Conservation (phyloP, 1,140 invertebrate genomes). For the Eumeta japonica region DNA sequence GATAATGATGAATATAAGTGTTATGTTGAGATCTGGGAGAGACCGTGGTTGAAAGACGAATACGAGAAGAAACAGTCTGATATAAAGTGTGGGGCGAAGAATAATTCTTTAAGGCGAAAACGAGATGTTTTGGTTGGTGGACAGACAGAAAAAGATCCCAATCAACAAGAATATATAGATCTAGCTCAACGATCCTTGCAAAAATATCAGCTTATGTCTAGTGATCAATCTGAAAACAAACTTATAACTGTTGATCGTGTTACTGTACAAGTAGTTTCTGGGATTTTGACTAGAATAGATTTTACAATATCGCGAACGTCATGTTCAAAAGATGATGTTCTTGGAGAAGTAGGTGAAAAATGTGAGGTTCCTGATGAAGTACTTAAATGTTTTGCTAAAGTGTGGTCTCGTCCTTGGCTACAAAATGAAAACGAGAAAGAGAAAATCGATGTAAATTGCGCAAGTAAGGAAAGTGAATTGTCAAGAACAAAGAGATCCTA, state of each 20-base stretch:
- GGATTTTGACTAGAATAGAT: slow-evolving; percentile 11
- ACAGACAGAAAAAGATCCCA: slow-evolving; percentile 13
- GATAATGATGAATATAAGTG: too few relatives aligned
- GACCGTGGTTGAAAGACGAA: slow-evolving; percentile 58
- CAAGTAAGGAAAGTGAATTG: too few relatives aligned
- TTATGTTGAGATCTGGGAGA: slow-evolving; percentile 54
- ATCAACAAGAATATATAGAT: slow-evolving; percentile 11
- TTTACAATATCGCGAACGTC: slow-evolving; percentile 10
- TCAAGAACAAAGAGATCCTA: slow-evolving; percentile 11
- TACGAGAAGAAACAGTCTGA: slow-evolving; percentile 11
- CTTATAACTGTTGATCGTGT: slow-evolving; percentile 11
- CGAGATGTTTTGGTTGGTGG: slow-evolving; percentile 6
- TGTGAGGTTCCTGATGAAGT: too few relatives aligned
- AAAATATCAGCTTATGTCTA: slow-evolving; percentile 11
- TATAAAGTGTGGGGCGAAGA: slow-evolving; percentile 8
- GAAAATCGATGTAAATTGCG: slow-evolving; percentile 20
- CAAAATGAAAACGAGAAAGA: slow-evolving; percentile 15
- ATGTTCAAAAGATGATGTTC: slow-evolving; percentile 9
- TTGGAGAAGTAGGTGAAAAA: too few relatives aligned
- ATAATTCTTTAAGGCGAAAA: slow-evolving; percentile 2
- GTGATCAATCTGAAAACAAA: slow-evolving; percentile 2
- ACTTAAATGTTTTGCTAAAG: slow-evolving; percentile 19
- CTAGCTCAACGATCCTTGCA: slow-evolving; percentile 20
- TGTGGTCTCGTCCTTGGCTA: slow-evolving; percentile 26
- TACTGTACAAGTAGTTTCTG: slow-evolving; percentile 13